Evolutionary conservation across 2,113 vertebrate genomes (phyloP).

Genomic region (Pseudonaja textilis): DNA sequence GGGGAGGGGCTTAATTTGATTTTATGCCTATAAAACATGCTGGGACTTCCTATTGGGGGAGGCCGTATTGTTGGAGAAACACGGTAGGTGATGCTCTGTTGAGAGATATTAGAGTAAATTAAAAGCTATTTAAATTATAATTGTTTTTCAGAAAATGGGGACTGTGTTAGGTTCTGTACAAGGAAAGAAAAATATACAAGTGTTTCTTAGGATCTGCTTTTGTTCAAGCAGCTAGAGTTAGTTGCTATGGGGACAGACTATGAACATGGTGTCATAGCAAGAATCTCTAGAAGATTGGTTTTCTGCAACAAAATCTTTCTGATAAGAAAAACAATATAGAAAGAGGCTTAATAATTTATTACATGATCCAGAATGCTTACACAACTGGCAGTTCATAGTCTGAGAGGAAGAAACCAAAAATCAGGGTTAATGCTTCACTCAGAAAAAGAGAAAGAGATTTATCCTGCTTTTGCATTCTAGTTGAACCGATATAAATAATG

Average conservation of each 20-base stretch:
- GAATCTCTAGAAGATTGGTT: neutral
- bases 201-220: neutral
- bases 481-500: neutral
- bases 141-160: neutral
- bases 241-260: slow-evolving; percentile 6
- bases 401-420: neutral
- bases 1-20: too few species aligned
- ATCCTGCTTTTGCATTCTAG: neutral
- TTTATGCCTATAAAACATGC: too few species aligned
- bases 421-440: neutral
- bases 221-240: neutral
- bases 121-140: neutral
- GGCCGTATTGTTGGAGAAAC: too few species aligned
- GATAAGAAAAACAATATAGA: slow-evolving; percentile 1
- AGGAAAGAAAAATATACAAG: slow-evolving; percentile 13
- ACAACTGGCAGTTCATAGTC: neutral
- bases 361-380: neutral
- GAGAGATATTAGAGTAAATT: neutral
- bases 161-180: neutral
- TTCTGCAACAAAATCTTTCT: slow-evolving; percentile 19
- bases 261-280: neutral
- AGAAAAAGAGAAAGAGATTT: slow-evolving; percentile 3
- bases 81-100: neutral
- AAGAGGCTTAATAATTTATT: neutral
- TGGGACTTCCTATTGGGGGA: too few species aligned